Base-by-base conservation (phyloP, 2,888 invertebrate genomes). In the Aromia moschata region DNA sequence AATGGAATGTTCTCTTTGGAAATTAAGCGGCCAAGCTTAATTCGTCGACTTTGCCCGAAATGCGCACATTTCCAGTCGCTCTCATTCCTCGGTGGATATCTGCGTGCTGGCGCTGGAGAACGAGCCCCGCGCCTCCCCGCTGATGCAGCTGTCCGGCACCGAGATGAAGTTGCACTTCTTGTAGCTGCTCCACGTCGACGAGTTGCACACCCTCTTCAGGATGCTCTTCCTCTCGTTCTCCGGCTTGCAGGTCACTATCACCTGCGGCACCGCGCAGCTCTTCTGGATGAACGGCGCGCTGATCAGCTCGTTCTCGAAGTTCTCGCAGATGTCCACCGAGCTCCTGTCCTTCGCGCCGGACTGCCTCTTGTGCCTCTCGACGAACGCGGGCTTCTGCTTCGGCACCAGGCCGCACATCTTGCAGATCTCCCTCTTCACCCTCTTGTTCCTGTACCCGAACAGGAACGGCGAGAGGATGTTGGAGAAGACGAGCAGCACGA, bases 401-500 rank as follows among this genome's bases (percentile, higher is more conserved):
- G 65, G 67, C 15, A 62, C 51, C 12, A 70, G 41, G 15, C 83
- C 82, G 58, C 85, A 82, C 64, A 86, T 79, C 67, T 81, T 82
- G 7, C 82, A 76, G 1, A 86, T 76, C 67, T 87, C 86, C 9
- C 85, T 76, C 67, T 85, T 84, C 1, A 90, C 87, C 17, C 90
- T 83, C 11, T 88, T 84, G 62, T 89, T 90, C 2, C 92, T 85
- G 79, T 91, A 87, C 30, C 91, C 91, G 77, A 92, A 92, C 45
- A 92, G 83, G 74, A 92, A 85, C 12, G 92, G 92, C 44, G 90
- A 91, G 15, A 87, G 83, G 37, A 87, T 83, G 51, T 86, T 84
- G 46, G 89, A 89, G 31, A 86, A 83, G 43, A 87, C 83, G 5
- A 84, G 77, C 54, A 91, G 79, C 56, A 88, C 80, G 57, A 89